phyloP scores from a whole-genome alignment of 2,113 vertebrate species.

The Phyllostomus discolor region DNA sequence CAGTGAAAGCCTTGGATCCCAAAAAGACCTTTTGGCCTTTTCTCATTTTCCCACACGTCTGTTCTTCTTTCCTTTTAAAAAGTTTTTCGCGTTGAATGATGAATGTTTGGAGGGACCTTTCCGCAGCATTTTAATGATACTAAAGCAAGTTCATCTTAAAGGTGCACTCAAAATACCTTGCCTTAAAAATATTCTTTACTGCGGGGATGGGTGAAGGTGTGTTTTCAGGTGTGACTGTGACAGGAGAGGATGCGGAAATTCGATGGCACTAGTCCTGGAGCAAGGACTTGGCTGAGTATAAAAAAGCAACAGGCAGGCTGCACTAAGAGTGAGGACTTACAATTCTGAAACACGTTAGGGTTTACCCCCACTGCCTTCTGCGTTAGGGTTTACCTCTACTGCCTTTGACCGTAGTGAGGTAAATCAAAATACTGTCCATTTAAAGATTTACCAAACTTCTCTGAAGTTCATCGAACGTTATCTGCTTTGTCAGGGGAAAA shows the following conservation, averaged over 20 bases:
- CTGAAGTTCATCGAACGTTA: not conserved
- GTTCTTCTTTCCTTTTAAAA: not conserved
- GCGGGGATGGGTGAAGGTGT: not conserved
- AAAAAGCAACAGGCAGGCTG: not conserved
- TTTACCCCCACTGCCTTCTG: not conserved
- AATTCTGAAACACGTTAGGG: not conserved
- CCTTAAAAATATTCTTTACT: not conserved
- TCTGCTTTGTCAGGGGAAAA: not conserved
- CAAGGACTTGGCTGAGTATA: not conserved
- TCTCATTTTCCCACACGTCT: not conserved
- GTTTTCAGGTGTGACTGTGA: not conserved
- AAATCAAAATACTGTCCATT: not conserved
- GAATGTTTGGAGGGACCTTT: not conserved
- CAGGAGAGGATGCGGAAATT: not conserved
- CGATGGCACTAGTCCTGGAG: not conserved
- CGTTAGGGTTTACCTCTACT: not conserved
- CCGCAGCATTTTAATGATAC: not conserved
- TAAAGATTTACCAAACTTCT: not conserved
- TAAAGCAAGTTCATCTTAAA: not conserved
- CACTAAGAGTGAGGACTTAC: not conserved
- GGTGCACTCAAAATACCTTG: not conserved
- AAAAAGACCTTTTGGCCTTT: slow-evolving; percentile 35
- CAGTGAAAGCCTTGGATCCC: not conserved
- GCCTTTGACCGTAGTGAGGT: not conserved
- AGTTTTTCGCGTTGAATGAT: not conserved